phyloP scores from a whole-genome alignment of 2,888 invertebrate genomes.

The Synergus itoensis region DNA sequence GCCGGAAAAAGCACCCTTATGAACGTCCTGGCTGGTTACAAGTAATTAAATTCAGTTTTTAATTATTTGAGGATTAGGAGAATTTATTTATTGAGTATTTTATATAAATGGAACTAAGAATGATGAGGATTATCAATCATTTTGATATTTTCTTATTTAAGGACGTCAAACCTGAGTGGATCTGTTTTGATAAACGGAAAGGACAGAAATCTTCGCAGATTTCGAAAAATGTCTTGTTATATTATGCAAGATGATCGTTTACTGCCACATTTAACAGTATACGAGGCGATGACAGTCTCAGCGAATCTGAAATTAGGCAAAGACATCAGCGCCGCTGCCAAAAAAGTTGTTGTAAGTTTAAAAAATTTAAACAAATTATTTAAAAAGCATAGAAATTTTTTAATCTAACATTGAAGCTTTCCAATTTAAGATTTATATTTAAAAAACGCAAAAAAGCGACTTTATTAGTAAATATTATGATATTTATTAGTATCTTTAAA shows the following conservation, averaged over 20 bases:
- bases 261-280: slow-evolving; percentile 92
- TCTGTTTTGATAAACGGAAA: slow-evolving; percentile 93
- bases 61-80: slow-evolving; percentile 3
- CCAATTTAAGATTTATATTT: not conserved
- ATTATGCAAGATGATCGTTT: slow-evolving; percentile 98
- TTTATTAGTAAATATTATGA: not conserved
- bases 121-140: too few relatives aligned
- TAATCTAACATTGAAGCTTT: too few relatives aligned
- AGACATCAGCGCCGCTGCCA: slow-evolving; percentile 85
- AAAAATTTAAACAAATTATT: not conserved
- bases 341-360: slow-evolving; percentile 85
- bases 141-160: slow-evolving; percentile 75
- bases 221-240: slow-evolving; percentile 96
- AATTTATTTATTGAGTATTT: not conserved
- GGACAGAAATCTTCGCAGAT: slow-evolving; percentile 90
- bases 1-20: slow-evolving; percentile 90
- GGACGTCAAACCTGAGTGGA: slow-evolving; percentile 91
- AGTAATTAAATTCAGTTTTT: slow-evolving; percentile 79
- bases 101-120: too few relatives aligned
- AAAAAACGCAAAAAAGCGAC: not conserved
- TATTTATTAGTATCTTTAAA: not conserved
- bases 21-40: slow-evolving; percentile 94
- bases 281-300: slow-evolving; percentile 95
- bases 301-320: slow-evolving; percentile 95
- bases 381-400: too few relatives aligned